Evolutionary conservation across 2,888 invertebrate species (phyloP).

Genomic region (Thalpophila matura): DNA sequence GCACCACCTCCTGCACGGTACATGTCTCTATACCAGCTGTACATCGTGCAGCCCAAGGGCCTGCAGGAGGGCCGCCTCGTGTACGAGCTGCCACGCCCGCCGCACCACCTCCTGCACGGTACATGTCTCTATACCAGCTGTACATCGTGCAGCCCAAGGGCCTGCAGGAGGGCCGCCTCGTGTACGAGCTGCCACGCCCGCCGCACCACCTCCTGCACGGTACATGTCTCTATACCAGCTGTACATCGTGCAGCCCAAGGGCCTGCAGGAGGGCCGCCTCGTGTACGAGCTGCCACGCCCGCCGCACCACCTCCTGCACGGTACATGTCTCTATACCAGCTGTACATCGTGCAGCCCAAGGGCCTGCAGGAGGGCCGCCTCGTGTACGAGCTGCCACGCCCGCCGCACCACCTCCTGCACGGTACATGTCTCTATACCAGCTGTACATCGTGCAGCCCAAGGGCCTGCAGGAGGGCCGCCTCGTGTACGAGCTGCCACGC

Average conservation of each 20-base stretch:
- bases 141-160: conserved; percentile 4
- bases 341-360: conserved; percentile 96
- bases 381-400: conserved; percentile 89
- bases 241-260: conserved; percentile 96
- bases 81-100: conserved; percentile 85
- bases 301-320: conserved; percentile 42
- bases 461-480: conserved; percentile 96
- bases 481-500: conserved; percentile 91
- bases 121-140: conserved; percentile 82
- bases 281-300: conserved; percentile 88
- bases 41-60: conserved; percentile 94
- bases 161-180: conserved; percentile 54
- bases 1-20: conserved; percentile 46
- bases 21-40: too few relatives aligned
- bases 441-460: conserved; percentile 95
- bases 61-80: conserved; percentile 95
- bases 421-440: conserved; percentile 8
- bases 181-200: conserved; percentile 46
- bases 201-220: conserved; percentile 3
- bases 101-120: conserved; percentile 50
- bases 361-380: conserved; percentile 96
- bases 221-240: conserved; percentile 75
- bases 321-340: conserved; percentile 31
- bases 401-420: conserved; percentile 41
- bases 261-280: conserved; percentile 96